Evolutionary conservation across 2,888 invertebrate species (phyloP).

Genomic region (Phlogophora meticulosa): DNA sequence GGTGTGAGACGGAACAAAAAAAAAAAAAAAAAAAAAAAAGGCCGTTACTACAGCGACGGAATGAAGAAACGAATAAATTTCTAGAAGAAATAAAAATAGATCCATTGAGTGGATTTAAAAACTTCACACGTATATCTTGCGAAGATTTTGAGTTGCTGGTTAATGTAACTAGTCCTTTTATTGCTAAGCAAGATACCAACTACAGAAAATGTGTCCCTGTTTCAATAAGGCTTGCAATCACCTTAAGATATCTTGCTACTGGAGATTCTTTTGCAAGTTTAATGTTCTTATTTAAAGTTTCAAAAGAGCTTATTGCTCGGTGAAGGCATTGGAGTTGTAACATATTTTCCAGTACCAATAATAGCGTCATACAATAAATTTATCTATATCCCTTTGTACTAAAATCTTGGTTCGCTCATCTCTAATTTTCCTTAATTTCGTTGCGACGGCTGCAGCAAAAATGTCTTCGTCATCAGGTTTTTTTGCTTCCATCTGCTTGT

Average conservation of each 20-base stretch:
- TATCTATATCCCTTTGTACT: conserved; percentile 58
- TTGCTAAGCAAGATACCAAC: conserved; percentile 51
- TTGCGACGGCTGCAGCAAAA: conserved; percentile 56
- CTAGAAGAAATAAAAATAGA: conserved; percentile 58
- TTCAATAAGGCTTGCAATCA: conserved; percentile 54
- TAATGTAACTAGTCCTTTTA: conserved; percentile 33
- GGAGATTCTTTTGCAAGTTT: conserved; percentile 49
- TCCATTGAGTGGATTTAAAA: conserved; percentile 53
- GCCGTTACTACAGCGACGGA: conserved; percentile 53
- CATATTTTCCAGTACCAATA: conserved; percentile 58
- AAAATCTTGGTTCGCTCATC: conserved; percentile 61
- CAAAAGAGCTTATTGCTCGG: conserved; percentile 55
- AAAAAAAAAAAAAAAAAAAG: too few species aligned
- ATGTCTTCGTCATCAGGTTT: conserved; percentile 56
- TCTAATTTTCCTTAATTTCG: conserved; percentile 61
- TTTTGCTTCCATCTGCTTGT: conserved; percentile 58
- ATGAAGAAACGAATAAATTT: conserved; percentile 58
- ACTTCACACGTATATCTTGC: conserved; percentile 48
- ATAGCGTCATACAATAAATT: conserved; percentile 58
- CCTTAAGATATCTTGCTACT: conserved; percentile 55
- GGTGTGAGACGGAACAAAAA: too few species aligned
- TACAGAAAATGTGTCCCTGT: conserved; percentile 52
- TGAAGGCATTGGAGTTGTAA: conserved; percentile 43
- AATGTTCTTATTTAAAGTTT: conserved; percentile 48
- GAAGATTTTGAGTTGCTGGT: conserved; percentile 46